Evolutionary conservation across 2,888 invertebrate genomes (phyloP).

Genomic region (Oxystoma pomonae): DNA sequence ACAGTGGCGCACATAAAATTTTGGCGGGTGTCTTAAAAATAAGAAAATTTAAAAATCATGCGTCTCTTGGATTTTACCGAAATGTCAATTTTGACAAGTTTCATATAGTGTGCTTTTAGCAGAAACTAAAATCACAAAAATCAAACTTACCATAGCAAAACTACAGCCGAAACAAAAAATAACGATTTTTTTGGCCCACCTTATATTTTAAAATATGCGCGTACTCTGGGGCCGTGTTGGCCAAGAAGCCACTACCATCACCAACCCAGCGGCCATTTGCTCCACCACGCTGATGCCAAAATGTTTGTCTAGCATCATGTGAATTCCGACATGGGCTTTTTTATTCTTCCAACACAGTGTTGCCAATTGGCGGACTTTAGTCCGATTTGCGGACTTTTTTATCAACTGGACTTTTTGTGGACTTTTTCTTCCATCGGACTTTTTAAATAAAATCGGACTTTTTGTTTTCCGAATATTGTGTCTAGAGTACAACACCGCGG

Average conservation of each 20-base stretch:
- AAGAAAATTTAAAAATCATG: no score
- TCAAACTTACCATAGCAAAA: no score
- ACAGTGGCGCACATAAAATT: no score
- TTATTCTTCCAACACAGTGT: slow-evolving; percentile 61
- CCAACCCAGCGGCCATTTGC: slow-evolving; percentile 94
- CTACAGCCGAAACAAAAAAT: no score
- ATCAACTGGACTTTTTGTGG: neutral
- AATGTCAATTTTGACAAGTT: no score
- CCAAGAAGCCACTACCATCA: slow-evolving; percentile 86
- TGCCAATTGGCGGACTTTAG: neutral
- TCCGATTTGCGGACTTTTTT: neutral
- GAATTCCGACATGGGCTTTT: slow-evolving; percentile 71
- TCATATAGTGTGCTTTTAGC: no score
- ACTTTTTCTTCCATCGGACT: neutral
- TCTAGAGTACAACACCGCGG: no score
- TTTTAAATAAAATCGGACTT: neutral
- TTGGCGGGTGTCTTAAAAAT: no score
- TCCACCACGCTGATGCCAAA: slow-evolving; percentile 99
- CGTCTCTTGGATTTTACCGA: no score
- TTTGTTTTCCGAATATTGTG: no score
- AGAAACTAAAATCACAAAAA: no score
- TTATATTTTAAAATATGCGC: slow-evolving; percentile 68
- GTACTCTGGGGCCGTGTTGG: slow-evolving; percentile 73
- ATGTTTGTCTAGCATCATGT: slow-evolving; percentile 99
- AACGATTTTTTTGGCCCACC: no score